Evolutionary conservation across 2,888 invertebrate species (phyloP), one percentile per base, ranked within the genome.

Genomic region (Cantharis rustica): DNA sequence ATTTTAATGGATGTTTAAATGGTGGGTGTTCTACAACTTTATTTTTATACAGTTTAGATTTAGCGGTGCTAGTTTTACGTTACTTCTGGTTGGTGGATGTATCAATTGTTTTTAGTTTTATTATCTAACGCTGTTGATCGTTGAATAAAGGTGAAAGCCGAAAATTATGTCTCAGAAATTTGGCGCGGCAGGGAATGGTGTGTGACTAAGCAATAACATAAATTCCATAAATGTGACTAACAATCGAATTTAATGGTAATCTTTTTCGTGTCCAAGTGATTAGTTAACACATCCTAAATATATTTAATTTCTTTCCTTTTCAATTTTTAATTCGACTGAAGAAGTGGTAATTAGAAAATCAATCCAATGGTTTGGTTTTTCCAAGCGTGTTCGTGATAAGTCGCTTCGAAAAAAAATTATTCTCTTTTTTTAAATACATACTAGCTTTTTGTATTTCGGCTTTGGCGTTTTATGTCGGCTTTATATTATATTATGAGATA

Each of bases 121-220:
- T 23, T 20, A 23, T 66, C 64, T 47, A 15, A 66, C 16, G 64
- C 64, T 66, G 64, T 66, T 66, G 20, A 66, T 66, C n/a, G 64
- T 66, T 20, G 64, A 66, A 66, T 66, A 66, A 66, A 63, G 23
- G 20, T 20, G 20, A 66, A 13, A 66, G 16, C n/a, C 64, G 47
- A 47, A 47, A 47, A 47, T 47, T 20, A 66, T 72, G 66, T 72
- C 72, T 47, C n/a, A 10, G 47, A 47, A 47, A 47, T 47, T 47
- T 47, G n/a, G 20, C 63, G 20, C 79, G 82, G 81, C 82, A 85
- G 85, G 85, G 83, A 84, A 85, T 85, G 86, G 86, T 86, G 86
- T 85, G 83, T 85, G 83, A 86, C 84, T 85, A 85, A 87, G 87
- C 87, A 87, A 88, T 88, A 88, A 87, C 81, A 84, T 79, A 84